Base-by-base conservation (phyloP, 1,140 invertebrate genomes). In the Muscidifurax raptorellus region DNA sequence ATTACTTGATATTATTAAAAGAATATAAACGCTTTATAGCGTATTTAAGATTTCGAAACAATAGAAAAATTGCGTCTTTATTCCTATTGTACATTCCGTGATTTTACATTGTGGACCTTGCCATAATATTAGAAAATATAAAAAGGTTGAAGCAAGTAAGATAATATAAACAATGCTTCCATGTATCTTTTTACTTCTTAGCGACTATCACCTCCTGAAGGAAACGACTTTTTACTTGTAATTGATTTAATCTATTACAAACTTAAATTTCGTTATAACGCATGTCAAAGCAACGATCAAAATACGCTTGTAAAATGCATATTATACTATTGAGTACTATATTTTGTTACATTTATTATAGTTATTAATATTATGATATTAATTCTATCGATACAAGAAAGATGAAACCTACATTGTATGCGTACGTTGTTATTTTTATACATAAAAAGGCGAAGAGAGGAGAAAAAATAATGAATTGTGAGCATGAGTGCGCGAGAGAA, bases 231-330 rank as follows among this genome's bases (percentile, higher is more conserved):
- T 52, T 78, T n/a, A 75, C 13, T 0, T 82, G 47, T 83, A 77
- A 83, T 83, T 27, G 74, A 83, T 83, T 22, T n/a, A 77, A 66
- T 66, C 32, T 52, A 44, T 83, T 78, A 80, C 67, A 80, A 80
- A 28, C 47, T 47, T 78, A 79, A 27, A 74, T 47, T 80, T 71
- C n/a, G 25, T 80, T 32, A 30, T 18, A 66, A 80, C 27, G 78
- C 47, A 92, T 92, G 90, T 92, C 91, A 92, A 93, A 93, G 91
- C 91, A 93, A 92, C 90, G 92, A 93, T 93, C 91, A 93, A 93
- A 93, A 93, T 92, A 93, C 92, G 92, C 92, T 93, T 93, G 92
- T 92, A 92, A 92, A 93, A 93, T 91, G 91, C 90, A 92, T 92
- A 91, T 92, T 92, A 91, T 90, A 77, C 4, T 92, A 91, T 91